phyloP scores from a whole-genome alignment of 2,113 vertebrate genomes.

The Nipponia nippon region DNA sequence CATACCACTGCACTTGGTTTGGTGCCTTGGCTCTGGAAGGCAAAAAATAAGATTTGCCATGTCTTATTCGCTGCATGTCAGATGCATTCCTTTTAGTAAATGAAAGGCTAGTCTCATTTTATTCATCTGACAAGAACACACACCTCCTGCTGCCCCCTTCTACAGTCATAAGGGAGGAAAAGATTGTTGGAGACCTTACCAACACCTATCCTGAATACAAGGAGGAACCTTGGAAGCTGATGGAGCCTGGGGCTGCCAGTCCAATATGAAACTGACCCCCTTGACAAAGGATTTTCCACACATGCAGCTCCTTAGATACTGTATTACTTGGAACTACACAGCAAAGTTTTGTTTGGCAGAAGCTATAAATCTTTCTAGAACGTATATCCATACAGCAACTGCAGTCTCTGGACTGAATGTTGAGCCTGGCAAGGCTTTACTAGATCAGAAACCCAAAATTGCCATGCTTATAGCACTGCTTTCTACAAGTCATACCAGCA shows the following conservation, averaged over 20 bases:
- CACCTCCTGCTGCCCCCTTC: background rate
- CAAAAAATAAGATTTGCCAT: background rate
- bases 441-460: background rate
- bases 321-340: background rate
- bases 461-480: background rate
- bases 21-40: background rate
- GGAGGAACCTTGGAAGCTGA: background rate
- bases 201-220: background rate
- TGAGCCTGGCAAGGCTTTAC: background rate
- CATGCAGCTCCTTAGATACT: background rate
- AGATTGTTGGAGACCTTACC: background rate
- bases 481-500: background rate
- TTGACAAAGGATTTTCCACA: background rate
- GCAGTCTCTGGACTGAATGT: background rate
- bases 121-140: background rate
- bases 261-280: background rate
- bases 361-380: background rate
- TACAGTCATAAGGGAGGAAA: background rate
- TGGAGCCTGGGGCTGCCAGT: background rate
- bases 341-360: background rate
- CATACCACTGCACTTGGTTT: background rate
- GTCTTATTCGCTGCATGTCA: background rate
- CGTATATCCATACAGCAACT: background rate
- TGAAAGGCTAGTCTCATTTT: background rate
- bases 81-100: background rate